Base-by-base conservation (phyloP, 2,797 vertebrate species). In the Microcaecilia unicolor region DNA sequence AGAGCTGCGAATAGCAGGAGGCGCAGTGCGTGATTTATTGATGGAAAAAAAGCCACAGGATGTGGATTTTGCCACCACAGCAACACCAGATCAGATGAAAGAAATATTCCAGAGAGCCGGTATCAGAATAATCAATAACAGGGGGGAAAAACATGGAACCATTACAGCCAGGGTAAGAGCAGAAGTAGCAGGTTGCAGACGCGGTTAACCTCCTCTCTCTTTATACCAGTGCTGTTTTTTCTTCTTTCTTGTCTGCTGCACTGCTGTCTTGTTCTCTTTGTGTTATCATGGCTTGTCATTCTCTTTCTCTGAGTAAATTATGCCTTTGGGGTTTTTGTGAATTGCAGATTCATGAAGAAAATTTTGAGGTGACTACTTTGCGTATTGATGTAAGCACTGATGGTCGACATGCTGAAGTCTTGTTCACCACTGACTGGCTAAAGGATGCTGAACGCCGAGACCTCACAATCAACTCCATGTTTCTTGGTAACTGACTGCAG, bases 391-490 rank as follows among this genome's bases (percentile, higher is more conserved):
- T 98, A 2, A 51, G 78, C 56, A 98, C 92, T 0, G 90, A 98
- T 2, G 93, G 93, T 3, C 84, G 94, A 10, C 95, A 98, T 3
- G 94, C 93, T 0, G 88, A 97, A 58, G 93, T 97, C 27, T 84
- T 92, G 34, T 97, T 97, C 65, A 98, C 94, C 49, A 97, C 86
- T 0, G 91, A 98, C 71, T 99, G 95, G 94, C 78, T 93, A 45
- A 91, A 86, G 47, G 95, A 99, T 8, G 88, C 94, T 0, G 91
- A 96, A 41, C 86, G 94, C 34, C 80, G 95, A 62, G 95, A 99
- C 51, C 90, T 99, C 48, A 99, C 95, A 16, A 85, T 99, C 64
- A 99, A 98, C 47, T 97, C 92, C 25, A 96, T 99, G 94, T 97
- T 97, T 57, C 62, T 99, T 57, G 95, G 96, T 97, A 80, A 61